Base-by-base conservation (phyloP, 2,113 vertebrate species). In the Podarcis raffonei region DNA sequence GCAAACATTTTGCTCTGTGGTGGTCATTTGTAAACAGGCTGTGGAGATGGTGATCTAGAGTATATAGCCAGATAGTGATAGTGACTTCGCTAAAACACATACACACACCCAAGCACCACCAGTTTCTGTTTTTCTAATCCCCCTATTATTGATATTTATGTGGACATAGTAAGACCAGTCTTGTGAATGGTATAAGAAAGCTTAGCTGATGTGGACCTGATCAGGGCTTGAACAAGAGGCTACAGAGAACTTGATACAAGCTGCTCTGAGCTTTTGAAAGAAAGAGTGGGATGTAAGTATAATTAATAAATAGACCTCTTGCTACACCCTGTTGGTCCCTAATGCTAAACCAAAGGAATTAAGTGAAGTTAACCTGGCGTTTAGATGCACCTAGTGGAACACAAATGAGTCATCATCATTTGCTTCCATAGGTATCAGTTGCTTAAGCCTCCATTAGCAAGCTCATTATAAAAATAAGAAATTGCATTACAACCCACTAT, bases 381-480 rank as follows among this genome's bases (percentile, higher is more conserved):
- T 71, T 30, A 42, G 53, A 62, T 1, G 15, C 39, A 57, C 53
- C 5, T 69, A 62, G 57, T 59, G 9, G n/a, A 81, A 72, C 32
- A 59, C 30, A 37, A 87, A 27, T 37, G n/a, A 13, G 53, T 37
- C 22, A 37, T 57, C 18, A 37, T 65, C 39, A 30, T 59, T 39
- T 81, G 23, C 68, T 87, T 71, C 25, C 23, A 37, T 85, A 74
- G 75, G 57, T 32, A 59, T 59, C 65, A 42, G 68, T 57, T 35
- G 32, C n/a, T 65, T 62, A 62, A 65, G 57, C n/a, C 39, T 87
- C 16, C 53, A 65, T 75, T 74, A 81, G 79, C 25, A 75, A n/a
- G 12, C n/a, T 86, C 18, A 13, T 66, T 85, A 37, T 75, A 76
- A 15, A 69, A 87, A 80, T 87, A 80, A 87, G 65, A 80, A 69